Evolutionary conservation across 1,140 invertebrate genomes (phyloP).

Genomic region (Neodiprion pinetum): DNA sequence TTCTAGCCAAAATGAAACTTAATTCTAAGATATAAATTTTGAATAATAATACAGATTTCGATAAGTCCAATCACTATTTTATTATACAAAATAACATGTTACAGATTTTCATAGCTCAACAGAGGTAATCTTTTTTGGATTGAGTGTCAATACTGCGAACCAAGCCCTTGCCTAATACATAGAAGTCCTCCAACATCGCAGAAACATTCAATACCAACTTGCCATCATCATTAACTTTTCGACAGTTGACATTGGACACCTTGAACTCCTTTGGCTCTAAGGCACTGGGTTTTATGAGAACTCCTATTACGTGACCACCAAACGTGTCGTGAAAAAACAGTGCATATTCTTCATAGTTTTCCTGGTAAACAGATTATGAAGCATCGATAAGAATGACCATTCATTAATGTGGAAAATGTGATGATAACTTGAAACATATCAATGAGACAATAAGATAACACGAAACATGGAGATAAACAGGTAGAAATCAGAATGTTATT

Average conservation of each 20-base stretch:
- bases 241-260: slow-evolving; percentile 64
- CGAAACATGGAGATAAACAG: too few species aligned
- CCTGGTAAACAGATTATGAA: slow-evolving; percentile 61
- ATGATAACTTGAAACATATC: too few species aligned
- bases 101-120: too few species aligned
- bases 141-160: slow-evolving; percentile 63
- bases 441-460: too few species aligned
- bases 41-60: background rate
- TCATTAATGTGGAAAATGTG: background rate
- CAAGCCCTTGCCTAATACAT: slow-evolving; percentile 69
- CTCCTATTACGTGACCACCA: slow-evolving; percentile 81
- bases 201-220: slow-evolving; percentile 69
- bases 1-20: background rate
- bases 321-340: slow-evolving; percentile 89
- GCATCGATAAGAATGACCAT: slow-evolving; percentile 18
- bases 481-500: too few species aligned
- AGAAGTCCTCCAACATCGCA: slow-evolving; percentile 78
- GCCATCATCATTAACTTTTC: slow-evolving; percentile 55
- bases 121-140: slow-evolving; percentile 33
- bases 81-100: background rate
- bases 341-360: slow-evolving; percentile 78
- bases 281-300: slow-evolving; percentile 80
- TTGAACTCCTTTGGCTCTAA: slow-evolving; percentile 74
- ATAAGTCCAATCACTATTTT: background rate
- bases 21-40: background rate